phyloP scores from a whole-genome alignment of 2,888 invertebrate species.

The Eudasyphora cyanicolor region DNA sequence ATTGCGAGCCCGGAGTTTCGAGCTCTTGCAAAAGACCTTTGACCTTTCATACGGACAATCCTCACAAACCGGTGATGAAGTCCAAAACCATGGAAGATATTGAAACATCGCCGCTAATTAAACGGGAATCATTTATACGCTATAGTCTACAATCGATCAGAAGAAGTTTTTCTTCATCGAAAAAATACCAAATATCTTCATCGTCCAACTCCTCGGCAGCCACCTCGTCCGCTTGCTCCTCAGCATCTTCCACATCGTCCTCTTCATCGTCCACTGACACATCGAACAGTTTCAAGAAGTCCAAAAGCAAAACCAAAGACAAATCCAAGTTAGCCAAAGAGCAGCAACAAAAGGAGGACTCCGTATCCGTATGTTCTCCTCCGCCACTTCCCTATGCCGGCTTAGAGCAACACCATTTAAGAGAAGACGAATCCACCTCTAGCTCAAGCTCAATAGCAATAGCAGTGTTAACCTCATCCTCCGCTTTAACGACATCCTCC shows the following conservation, averaged over 20 bases:
- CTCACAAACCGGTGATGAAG: conserved; percentile 11
- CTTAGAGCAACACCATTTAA: conserved; percentile 10
- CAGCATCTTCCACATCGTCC: conserved; percentile 66
- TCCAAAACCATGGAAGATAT: conserved; percentile 59
- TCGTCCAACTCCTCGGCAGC: conserved; percentile 61
- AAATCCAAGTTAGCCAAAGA: too few relatives aligned
- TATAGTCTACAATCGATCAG: conserved; percentile 76
- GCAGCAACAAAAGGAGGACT: background rate
- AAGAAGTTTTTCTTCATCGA: conserved; percentile 72
- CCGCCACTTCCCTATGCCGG: background rate
- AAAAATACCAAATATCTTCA: conserved; percentile 64
- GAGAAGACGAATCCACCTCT: background rate
- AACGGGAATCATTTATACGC: conserved; percentile 75
- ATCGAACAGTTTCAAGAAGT: conserved; percentile 23
- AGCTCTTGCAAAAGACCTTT: conserved; percentile 19
- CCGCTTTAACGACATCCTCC: background rate
- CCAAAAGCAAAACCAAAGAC: conserved; percentile 45
- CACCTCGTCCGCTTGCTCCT: conserved; percentile 53
- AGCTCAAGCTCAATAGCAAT: background rate
- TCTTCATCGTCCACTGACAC: conserved; percentile 20
- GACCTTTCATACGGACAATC: conserved; percentile 29
- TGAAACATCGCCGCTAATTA: conserved; percentile 64
- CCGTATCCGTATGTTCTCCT: background rate
- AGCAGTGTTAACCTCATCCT: background rate
- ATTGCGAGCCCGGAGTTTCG: background rate